Base-by-base conservation (phyloP, 2,888 invertebrate genomes). In the Formica aserva region DNA sequence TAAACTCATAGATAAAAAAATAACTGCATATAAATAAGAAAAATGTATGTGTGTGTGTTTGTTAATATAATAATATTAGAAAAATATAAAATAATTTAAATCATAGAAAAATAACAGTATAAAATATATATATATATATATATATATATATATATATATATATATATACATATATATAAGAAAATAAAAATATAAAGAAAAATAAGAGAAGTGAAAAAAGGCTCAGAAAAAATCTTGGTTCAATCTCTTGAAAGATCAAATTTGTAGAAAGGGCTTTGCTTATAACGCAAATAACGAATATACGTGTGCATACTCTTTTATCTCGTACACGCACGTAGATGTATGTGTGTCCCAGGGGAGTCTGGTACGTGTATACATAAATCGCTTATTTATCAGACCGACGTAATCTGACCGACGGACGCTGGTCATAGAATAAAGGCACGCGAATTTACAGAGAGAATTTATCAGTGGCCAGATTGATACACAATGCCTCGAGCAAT, bases 361-460 rank as follows among this genome's bases (percentile, higher is more conserved):
- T n/a, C 48, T 22, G 29, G 3, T 48, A 32, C 32, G 32, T 32
- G 32, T 32, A 18, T n/a, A 57, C 45, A 62, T 63, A 63, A 83
- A 84, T 85, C 76, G 48, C 41, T 85, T 82, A 76, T 85, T 77
- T 82, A 77, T 76, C 38, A 38, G 26, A 52, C 35, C 26, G 26
- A 45, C 48, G 65, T 82, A 82, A 85, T 65, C 65, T 55, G 71
- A 76, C 38, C 55, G 63, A 52, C 38, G 26, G 13, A 55, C 29
- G 9, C 32, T n/a, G 18, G 6, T 29, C 35, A 13, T 48, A 26
- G 35, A 45, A 76, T 65, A 65, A 76, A 76, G 76, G 38, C 52
- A 65, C 35, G 52, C n/a, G 38, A 76, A 65, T 66, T 35, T 66
- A 48, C 52, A 38, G 13, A 60, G 35, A 13, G 15, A 52, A 76